Conservation (phyloP, 2,888 invertebrate genomes). For the Oxycera nigricornis region DNA sequence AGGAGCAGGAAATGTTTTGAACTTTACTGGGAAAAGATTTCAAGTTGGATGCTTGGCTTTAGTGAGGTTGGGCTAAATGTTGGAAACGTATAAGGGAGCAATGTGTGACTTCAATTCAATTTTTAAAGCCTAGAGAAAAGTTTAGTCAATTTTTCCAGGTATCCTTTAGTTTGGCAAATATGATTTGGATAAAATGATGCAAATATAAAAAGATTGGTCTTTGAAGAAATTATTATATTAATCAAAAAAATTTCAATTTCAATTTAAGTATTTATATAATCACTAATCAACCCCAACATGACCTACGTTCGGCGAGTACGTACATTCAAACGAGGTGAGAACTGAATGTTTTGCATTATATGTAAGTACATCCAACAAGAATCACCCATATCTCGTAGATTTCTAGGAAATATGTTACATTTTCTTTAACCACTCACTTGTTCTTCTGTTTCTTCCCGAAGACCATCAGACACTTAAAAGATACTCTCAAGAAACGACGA, state of each 20-base stretch:
- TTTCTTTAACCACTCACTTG: constrained; percentile 45
- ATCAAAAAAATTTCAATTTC: too few species aligned
- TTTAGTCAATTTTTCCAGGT: background rate
- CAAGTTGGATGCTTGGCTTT: constrained; percentile 2
- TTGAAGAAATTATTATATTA: too few species aligned
- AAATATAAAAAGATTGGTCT: too few species aligned
- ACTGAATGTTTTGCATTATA: too few species aligned
- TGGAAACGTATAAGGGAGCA: too few species aligned
- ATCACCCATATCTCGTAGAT: background rate
- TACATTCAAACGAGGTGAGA: constrained; percentile 8
- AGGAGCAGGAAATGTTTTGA: background rate
- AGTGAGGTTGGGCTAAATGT: background rate
- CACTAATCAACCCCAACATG: background rate
- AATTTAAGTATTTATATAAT: too few species aligned
- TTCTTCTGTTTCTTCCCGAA: too few species aligned
- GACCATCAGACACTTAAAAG: constrained; percentile 41
- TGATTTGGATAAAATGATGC: background rate
- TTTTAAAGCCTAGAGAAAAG: too few species aligned
- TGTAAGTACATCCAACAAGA: background rate
- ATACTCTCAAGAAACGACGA: constrained; percentile 23
- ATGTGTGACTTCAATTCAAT: too few species aligned
- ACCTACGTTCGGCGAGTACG: background rate
- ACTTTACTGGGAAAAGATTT: background rate
- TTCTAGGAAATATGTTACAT: constrained; percentile 43
- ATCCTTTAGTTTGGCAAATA: background rate